Evolutionary conservation across 2,113 vertebrate genomes (phyloP).

Genomic region (Thalassoma bifasciatum): DNA sequence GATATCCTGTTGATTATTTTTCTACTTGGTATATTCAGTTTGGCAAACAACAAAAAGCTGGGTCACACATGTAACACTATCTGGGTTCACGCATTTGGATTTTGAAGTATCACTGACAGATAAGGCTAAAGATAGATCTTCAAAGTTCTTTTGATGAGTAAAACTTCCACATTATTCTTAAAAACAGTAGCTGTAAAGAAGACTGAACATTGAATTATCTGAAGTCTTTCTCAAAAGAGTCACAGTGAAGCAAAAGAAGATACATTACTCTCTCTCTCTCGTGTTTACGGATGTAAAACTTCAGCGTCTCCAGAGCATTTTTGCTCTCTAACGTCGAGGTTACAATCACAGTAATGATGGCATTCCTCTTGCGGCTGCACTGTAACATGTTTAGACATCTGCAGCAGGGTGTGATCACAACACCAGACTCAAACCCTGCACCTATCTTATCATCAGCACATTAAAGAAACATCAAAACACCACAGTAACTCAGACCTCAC

Average conservation of each 20-base stretch:
- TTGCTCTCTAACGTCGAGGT: constrained; percentile 3
- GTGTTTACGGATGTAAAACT: neutral
- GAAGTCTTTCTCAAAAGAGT: too few relatives aligned
- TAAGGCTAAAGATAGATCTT: too few relatives aligned
- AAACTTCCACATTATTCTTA: too few relatives aligned
- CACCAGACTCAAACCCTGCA: constrained; percentile 39
- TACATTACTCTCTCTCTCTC: neutral
- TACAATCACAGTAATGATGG: constrained; percentile 17
- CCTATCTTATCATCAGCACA: constrained; percentile 65
- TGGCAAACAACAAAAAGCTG: too few relatives aligned
- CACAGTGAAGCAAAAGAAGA: neutral
- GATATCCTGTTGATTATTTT: too few relatives aligned
- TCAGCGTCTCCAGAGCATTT: neutral
- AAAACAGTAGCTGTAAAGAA: too few relatives aligned
- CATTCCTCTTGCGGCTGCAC: constrained; percentile 51
- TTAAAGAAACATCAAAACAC: constrained; percentile 71
- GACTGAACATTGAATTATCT: too few relatives aligned
- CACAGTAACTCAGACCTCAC: constrained; percentile 60
- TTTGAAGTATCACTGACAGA: too few relatives aligned
- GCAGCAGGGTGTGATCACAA: constrained; percentile 48
- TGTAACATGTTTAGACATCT: constrained; percentile 69
- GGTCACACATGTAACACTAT: too few relatives aligned
- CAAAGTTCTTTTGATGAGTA: too few relatives aligned
- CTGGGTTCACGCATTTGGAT: too few relatives aligned
- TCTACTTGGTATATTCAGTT: too few relatives aligned